Evolutionary conservation across 2,797 vertebrate genomes (phyloP).

Genomic region (Acanthurus tractus): DNA sequence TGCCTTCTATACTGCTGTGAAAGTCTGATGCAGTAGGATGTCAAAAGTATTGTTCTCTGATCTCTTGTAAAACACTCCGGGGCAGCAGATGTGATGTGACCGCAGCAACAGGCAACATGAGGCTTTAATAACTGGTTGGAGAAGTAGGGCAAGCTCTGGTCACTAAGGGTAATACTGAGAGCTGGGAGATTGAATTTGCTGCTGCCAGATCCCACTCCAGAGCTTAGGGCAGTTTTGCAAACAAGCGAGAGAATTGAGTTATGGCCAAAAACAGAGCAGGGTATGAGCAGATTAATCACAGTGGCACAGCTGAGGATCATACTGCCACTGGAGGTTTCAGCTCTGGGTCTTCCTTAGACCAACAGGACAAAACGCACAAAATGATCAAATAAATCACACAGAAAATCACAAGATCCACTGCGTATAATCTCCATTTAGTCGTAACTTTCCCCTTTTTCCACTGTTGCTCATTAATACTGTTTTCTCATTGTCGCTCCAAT

Average conservation of each 20-base stretch:
- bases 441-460: background rate
- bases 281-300: slow-evolving; percentile 66
- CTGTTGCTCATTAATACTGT: slow-evolving; percentile 18
- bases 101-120: slow-evolving; percentile 36
- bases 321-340: slow-evolving; percentile 23
- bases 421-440: background rate
- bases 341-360: slow-evolving; percentile 17
- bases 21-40: background rate
- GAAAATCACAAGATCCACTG: background rate
- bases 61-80: background rate
- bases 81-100: slow-evolving; percentile 17
- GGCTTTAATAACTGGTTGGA: slow-evolving; percentile 37
- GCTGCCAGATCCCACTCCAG: slow-evolving; percentile 66
- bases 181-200: slow-evolving; percentile 63
- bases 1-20: background rate
- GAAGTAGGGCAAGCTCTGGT: slow-evolving; percentile 63
- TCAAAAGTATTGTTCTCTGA: slow-evolving; percentile 16
- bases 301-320: slow-evolving; percentile 46
- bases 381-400: slow-evolving; percentile 6
- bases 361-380: slow-evolving; percentile 13
- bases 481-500: slow-evolving; percentile 27
- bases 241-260: slow-evolving; percentile 73
- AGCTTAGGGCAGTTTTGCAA: slow-evolving; percentile 70
- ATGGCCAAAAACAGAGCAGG: slow-evolving; percentile 60
- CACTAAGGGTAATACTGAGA: slow-evolving; percentile 41